Conservation (phyloP, 92 coral and sea anemone genomes). For the Isaurus tuberculatus region DNA sequence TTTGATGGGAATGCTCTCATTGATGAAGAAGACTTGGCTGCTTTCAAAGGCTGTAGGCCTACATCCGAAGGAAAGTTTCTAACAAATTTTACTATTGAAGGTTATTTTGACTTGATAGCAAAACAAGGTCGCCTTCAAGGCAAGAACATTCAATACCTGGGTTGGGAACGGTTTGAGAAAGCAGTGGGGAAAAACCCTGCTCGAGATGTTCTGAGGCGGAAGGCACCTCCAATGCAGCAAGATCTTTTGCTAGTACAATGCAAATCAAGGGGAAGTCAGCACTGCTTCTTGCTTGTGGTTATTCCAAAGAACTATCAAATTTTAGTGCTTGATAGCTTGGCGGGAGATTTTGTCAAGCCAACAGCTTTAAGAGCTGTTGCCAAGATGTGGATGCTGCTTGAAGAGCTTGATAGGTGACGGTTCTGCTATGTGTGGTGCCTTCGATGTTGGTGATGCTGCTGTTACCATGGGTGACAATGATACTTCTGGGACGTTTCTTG, state of each 20-base stretch:
- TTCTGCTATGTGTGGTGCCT: no score
- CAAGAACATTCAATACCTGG: not conserved
- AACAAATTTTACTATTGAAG: constrained; percentile 48
- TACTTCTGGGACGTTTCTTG: no score
- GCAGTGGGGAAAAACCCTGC: constrained; percentile 25
- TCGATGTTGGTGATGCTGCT: no score
- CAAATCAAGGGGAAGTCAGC: constrained; percentile 36
- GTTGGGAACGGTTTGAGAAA: constrained; percentile 39
- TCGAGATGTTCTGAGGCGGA: constrained; percentile 19
- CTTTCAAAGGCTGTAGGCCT: constrained; percentile 43
- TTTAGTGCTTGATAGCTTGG: constrained; percentile 53
- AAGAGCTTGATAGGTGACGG: constrained; percentile 8
- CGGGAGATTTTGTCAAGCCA: constrained; percentile 47
- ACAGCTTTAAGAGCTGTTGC: constrained; percentile 33
- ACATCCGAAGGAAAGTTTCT: constrained; percentile 40
- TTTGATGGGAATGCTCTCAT: constrained; percentile 33
- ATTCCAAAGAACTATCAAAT: constrained; percentile 40
- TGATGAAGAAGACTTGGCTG: constrained; percentile 37
- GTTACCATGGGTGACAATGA: no score
- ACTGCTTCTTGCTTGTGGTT: constrained; percentile 52
- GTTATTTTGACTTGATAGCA: constrained; percentile 17
- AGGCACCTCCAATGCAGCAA: constrained; percentile 39
- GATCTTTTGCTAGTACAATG: constrained; percentile 55
- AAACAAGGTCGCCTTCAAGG: not conserved
- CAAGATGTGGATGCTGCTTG: constrained; percentile 43